Evolutionary conservation across 2,888 invertebrate genomes (phyloP), one percentile per base, ranked within the genome.

Genomic region (Tenthredo mesomela): DNA sequence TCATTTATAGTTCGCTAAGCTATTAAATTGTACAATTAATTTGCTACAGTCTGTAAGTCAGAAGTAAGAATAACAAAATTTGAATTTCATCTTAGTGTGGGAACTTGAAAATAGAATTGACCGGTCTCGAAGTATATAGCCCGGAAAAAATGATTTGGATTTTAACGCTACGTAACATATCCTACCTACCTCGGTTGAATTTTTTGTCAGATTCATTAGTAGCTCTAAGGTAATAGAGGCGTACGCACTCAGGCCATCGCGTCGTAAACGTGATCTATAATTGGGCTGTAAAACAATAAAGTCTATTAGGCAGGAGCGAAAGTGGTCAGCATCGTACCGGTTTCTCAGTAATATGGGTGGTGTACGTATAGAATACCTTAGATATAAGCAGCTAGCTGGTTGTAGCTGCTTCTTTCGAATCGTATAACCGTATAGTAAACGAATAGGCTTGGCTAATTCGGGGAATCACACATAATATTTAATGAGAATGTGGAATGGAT

Each of bases 231-330:
- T 82, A 82, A 82, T 70, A 82, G 78, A 58, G 71, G 80, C 61
- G 67, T 82, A 71, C 85, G 84, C 86, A 88, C 87, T 80, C 73
- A 86, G 82, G 77, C 88, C 86, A 86, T 88, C 87, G 87, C 88
- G 89, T 91, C 92, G 90, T 91, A 91, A 92, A 91, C 89, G 90
- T 91, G 91, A 92, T 92, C 91, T 90, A 88, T 91, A 92, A 93
- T 91, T 92, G 91, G 91, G 88, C 90, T 89, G 90, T 92, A 92
- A 92, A 92, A 91, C 90, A 91, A 92, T 92, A 91, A 93, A 92
- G 88, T 91, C 90, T 90, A 90, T 91, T 89, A 90, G 89, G 87
- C 87, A 78, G 77, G 86, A 88, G 88, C 88, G 87, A 85, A 90
- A 89, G 87, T 86, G 87, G 87, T 84, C 84, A 82, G 85, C 82